Evolutionary conservation across 2,888 invertebrate genomes (phyloP), one percentile per base, ranked within the genome.

Genomic region (Macrosiphum euphorbiae): DNA sequence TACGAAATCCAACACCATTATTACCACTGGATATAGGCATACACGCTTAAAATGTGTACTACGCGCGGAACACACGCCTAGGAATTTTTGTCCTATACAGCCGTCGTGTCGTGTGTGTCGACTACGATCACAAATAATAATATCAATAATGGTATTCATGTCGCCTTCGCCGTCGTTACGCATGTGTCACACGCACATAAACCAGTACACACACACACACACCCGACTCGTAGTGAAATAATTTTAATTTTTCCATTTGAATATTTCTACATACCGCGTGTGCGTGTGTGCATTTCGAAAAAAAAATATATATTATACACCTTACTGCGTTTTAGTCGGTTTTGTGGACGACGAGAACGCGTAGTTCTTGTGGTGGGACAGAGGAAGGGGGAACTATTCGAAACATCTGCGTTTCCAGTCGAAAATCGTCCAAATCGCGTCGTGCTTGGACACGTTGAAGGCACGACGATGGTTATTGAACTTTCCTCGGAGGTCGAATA

Each of bases 111-210:
- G 61, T 28, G 67, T 89, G 61, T 47, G 44, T 61, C 24, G 58
- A 61, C 61, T 44, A 47, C 47, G n/a, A 89, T 89, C 44, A 89
- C 47, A 61, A 61, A 89, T 88, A 89, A 61, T 47, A 89, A 47
- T 89, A 58, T 58, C 24, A 41, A 88, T 58, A 89, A 58, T 58
- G 88, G 58, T 89, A 89, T 89, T 89, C 58, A 58, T 41, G 52
- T 87, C 61, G 58, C 61, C 61, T 61, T 88, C 88, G 50, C 41
- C 88, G 41, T 88, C 88, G 50, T 28, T 61, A 44, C 55, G 58
- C 58, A 35, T 58, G 88, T 55, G 41, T 58, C 88, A 16, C 88
- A 35, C 35, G 20, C 78, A 78, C 78, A 35, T 16, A 20, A 1
- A 35, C 78, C 20, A 20, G 7, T 20, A 35, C 78, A 28, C 78